phyloP scores from a whole-genome alignment of 2,888 invertebrate genomes.

The Drosophila bunnanda region DNA sequence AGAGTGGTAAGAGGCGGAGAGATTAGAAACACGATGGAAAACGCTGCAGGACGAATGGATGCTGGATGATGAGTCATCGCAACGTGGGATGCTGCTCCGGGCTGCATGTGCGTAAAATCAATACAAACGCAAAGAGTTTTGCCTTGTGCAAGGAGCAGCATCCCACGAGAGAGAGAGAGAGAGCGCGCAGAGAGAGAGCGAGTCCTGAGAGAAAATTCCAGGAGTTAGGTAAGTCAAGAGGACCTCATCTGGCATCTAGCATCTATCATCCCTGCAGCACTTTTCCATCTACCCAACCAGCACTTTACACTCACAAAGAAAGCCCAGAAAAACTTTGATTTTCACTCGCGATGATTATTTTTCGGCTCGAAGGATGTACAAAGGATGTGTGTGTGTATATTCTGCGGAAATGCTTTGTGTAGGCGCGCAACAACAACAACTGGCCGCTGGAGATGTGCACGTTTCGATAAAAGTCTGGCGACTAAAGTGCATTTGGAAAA shows the following conservation, averaged over 20 bases:
- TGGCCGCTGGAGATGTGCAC: constrained; percentile 72
- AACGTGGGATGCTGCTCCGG: constrained; percentile 17
- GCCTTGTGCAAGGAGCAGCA: constrained; percentile 30
- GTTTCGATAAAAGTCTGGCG: constrained; percentile 82
- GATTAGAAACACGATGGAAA: constrained; percentile 26
- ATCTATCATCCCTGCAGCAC: constrained; percentile 23
- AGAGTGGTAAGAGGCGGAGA: constrained; percentile 2
- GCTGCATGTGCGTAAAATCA: constrained; percentile 50
- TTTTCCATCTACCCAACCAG: constrained; percentile 1
- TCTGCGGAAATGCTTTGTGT: constrained; percentile 29
- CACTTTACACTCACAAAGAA: constrained; percentile 44
- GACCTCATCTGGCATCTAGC: constrained; percentile 4
- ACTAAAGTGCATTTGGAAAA: constrained; percentile 84
- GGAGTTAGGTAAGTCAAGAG: constrained; percentile 18
- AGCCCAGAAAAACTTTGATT: constrained; percentile 30
- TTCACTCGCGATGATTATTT: constrained; percentile 20
- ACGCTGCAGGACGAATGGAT: constrained; percentile 29
- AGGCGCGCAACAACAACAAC: constrained; percentile 33
- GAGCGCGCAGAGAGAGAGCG: not conserved
- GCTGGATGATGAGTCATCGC: constrained; percentile 25
- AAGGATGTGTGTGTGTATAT: constrained; percentile 5
- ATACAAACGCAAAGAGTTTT: constrained; percentile 17
- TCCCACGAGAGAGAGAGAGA: not conserved
- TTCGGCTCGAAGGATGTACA: constrained; percentile 31
- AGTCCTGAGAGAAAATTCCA: constrained; percentile 15